phyloP scores from a whole-genome alignment of 2,113 vertebrate species.

The Nestor notabilis region DNA sequence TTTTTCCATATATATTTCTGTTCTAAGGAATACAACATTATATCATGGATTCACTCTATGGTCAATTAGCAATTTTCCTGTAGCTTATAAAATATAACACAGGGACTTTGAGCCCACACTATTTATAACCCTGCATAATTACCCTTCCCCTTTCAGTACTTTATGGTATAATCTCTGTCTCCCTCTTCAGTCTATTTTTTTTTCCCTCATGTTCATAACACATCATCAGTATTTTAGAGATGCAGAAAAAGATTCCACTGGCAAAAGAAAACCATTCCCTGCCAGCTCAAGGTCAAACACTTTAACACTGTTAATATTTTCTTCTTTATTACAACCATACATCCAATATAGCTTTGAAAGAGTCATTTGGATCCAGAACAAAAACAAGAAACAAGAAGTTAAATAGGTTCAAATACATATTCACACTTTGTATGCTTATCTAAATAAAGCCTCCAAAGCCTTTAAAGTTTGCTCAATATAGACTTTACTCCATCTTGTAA shows the following conservation, averaged over 20 bases:
- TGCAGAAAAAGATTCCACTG: neutral
- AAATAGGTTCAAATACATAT: constrained; percentile 35
- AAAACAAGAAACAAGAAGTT: neutral
- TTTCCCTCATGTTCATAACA: neutral
- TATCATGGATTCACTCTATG: neutral
- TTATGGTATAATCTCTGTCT: neutral
- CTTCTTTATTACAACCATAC: neutral
- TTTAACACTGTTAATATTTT: neutral
- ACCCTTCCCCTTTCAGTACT: neutral
- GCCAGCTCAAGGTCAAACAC: neutral
- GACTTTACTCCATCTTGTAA: neutral
- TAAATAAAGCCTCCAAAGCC: neutral
- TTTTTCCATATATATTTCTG: neutral
- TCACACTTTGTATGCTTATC: neutral
- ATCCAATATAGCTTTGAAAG: neutral
- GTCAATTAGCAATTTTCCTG: neutral
- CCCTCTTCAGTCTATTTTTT: neutral
- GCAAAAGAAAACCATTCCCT: neutral
- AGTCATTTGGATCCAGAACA: constrained; percentile 13
- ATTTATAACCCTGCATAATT: neutral
- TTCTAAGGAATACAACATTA: neutral
- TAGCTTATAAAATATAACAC: neutral
- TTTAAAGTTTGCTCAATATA: neutral
- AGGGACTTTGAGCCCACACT: neutral
- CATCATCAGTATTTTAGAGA: neutral